Conservation (phyloP, 2,113 vertebrate species). For the Alouatta palliata region DNA sequence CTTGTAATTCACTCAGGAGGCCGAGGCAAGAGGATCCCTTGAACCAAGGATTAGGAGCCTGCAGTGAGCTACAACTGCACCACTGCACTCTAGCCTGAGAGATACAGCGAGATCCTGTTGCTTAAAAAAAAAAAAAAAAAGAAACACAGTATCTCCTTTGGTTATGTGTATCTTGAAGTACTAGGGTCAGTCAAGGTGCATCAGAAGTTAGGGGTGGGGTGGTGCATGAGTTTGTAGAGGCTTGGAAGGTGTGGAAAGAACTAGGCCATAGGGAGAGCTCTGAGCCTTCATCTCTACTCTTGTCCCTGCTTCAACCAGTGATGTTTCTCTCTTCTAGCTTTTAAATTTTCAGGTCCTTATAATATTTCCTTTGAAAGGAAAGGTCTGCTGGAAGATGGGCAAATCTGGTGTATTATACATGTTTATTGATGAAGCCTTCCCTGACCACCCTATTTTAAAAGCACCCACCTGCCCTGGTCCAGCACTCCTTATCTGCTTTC, state of each 20-base stretch:
- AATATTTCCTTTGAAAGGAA: background rate
- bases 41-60: background rate
- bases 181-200: background rate
- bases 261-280: fast-evolving
- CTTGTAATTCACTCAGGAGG: background rate
- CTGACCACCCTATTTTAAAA: background rate
- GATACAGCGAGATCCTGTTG: background rate
- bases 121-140: background rate
- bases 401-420: background rate
- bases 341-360: background rate
- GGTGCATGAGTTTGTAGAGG: fast-evolving
- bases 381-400: background rate
- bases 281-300: background rate
- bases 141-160: background rate
- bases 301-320: background rate
- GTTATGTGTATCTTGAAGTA: background rate
- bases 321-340: background rate
- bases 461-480: background rate
- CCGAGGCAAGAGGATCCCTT: background rate
- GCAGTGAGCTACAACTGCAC: background rate
- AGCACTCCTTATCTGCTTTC: background rate
- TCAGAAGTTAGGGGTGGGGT: background rate
- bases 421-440: background rate
- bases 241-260: fast-evolving
- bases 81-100: background rate